These are phyloP conservation scores for Ochropleura plecta DNA, from an alignment of 2,888 invertebrate species.

Conservation along the genomic window DNA sequence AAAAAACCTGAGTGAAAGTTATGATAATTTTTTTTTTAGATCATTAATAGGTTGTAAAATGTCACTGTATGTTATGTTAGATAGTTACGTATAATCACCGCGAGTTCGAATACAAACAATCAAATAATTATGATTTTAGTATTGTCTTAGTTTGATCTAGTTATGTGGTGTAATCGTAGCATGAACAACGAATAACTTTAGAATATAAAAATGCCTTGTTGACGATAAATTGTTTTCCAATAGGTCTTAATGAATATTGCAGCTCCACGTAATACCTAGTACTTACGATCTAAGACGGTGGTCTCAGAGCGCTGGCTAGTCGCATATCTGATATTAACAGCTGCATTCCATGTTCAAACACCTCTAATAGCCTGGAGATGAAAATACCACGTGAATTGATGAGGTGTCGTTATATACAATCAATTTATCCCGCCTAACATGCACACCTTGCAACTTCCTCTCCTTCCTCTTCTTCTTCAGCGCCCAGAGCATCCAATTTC, in stretches of 20 bases:
- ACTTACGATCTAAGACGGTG: neutral
- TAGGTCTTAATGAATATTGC: neutral
- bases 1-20: too few species aligned
- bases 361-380: slow-evolving; percentile 5
- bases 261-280: neutral
- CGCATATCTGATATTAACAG: slow-evolving; percentile 1
- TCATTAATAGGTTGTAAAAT: too few species aligned
- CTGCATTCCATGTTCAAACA: slow-evolving; percentile 10
- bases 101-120: too few species aligned
- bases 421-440: neutral
- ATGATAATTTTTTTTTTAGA: too few species aligned
- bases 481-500: neutral
- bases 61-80: too few species aligned
- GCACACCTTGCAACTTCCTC: too few species aligned
- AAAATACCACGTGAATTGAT: slow-evolving; percentile 13
- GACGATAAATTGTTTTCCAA: neutral
- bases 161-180: neutral
- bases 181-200: neutral
- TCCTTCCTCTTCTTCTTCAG: too few species aligned
- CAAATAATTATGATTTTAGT: too few species aligned
- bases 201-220: neutral
- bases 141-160: too few species aligned
- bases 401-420: slow-evolving; percentile 12
- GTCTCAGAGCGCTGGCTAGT: neutral
- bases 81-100: too few species aligned